Base-by-base conservation (phyloP, 2,113 vertebrate genomes). In the Sylvietta virens region DNA sequence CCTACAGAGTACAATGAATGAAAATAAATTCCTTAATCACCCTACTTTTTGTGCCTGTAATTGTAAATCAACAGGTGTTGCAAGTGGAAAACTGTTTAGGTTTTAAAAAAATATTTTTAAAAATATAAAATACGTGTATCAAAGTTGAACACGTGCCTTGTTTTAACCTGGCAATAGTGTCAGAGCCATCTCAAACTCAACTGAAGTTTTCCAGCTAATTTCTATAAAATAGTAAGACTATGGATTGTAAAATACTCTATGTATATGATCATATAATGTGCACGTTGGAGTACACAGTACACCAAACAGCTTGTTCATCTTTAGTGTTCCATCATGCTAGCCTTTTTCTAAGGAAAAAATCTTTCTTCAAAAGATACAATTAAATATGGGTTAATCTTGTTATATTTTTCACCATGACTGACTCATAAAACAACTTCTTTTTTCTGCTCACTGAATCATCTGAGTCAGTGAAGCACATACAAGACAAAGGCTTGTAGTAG, bases 11-110 rank as follows among this genome's bases (percentile, higher is more conserved):
- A 86, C 81, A 87, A 94, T 84, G 69, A 92, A 96, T 71, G 73
- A 91, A 66, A 92, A 95, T 74, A 97, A 95, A 95, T 78, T 79
- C 71, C 57, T 39, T n/a, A 92, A 65, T 91, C 93, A 93, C 40
- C 91, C 94, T 89, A 66, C 73, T 89, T 95, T 66, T 81, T 70
- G 64, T 93, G 26, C 33, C 85, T 42, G 26, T 57, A 33, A 31
- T 89, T 95, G 44, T 94, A 95, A 94, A 96, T 92, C 58, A 94
- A 71, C 76, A 48, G n/a, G 51, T 74, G n/a, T 82, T 39, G 19
- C 48, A 27, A 78, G 28, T n/a, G 45, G 74, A 83, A 94, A 92
- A 91, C 11, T 62, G 48, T 24, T 22, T 62, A 44, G 37, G 12
- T 76, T 81, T 6, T 26, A 33, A 54, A 51, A 35, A 42, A 11